phyloP scores from a whole-genome alignment of 2,113 vertebrate species.

The Thalassarche chlororhynchos region DNA sequence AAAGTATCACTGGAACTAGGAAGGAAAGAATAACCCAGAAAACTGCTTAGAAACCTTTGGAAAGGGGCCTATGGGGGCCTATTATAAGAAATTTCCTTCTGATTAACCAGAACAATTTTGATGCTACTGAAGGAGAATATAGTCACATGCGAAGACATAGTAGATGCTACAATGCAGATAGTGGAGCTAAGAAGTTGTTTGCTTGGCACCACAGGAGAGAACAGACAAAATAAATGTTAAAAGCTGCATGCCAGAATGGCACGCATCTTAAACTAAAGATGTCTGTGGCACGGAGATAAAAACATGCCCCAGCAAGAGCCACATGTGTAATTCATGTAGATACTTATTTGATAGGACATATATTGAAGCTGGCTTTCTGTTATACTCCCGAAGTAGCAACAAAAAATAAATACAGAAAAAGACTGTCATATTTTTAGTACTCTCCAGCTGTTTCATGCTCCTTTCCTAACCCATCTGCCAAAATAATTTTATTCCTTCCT shows the following conservation, averaged over 20 bases:
- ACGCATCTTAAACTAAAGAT: background rate
- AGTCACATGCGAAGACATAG: background rate
- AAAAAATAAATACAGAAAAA: background rate
- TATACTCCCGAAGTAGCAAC: background rate
- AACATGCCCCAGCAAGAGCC: background rate
- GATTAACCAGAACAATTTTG: background rate
- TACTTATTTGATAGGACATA: background rate
- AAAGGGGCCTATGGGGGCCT: background rate
- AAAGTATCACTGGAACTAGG: background rate
- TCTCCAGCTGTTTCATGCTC: background rate
- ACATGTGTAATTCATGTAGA: background rate
- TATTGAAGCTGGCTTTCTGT: background rate
- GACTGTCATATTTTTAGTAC: background rate
- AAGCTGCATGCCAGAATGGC: background rate
- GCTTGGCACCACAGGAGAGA: background rate
- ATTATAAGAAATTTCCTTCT: background rate
- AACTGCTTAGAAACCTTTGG: background rate
- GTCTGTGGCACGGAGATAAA: background rate
- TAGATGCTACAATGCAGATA: constrained; percentile 31
- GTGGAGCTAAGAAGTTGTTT: background rate
- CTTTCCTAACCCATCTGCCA: background rate
- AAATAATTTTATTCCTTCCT: background rate
- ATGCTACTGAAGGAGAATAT: background rate
- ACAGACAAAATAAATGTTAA: constrained; percentile 18
- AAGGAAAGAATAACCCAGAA: background rate